Evolutionary conservation across 2,113 vertebrate genomes (phyloP).

Genomic region (Meriones unguiculatus): DNA sequence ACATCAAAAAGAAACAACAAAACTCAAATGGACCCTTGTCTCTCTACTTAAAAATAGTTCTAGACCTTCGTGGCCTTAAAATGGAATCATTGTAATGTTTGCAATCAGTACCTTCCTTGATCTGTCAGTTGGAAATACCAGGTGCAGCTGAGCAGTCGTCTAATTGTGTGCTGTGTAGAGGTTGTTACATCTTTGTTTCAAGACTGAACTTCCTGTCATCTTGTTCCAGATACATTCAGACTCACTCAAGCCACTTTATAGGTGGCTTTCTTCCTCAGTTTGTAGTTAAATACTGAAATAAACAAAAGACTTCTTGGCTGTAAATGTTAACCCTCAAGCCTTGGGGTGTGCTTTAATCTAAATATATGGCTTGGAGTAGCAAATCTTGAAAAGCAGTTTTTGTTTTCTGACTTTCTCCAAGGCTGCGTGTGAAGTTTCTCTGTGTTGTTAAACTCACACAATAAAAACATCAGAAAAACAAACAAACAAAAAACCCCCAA

Average conservation of each 20-base stretch:
- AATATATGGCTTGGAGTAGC: conserved; percentile 8
- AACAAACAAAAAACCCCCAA: background rate
- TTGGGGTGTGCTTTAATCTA: conserved; percentile 44
- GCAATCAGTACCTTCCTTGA: conserved; percentile 48
- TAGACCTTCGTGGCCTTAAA: conserved; percentile 26
- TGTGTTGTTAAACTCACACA: background rate
- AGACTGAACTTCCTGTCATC: conserved; percentile 46
- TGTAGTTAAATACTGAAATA: conserved; percentile 56
- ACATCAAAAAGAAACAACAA: background rate
- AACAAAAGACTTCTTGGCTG: conserved; percentile 37
- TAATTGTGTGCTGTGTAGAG: background rate
- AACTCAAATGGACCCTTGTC: conserved; percentile 32
- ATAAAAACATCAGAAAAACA: conserved; percentile 30
- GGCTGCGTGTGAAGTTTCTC: conserved; percentile 24
- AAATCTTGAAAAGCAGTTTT: conserved; percentile 40
- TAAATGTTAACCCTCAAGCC: conserved; percentile 29
- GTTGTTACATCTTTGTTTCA: conserved; percentile 47
- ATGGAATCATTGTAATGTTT: conserved; percentile 53
- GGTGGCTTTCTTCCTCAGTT: conserved; percentile 42
- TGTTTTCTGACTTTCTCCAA: conserved; percentile 24
- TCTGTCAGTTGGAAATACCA: background rate
- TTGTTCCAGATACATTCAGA: conserved; percentile 51
- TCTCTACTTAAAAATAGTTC: conserved; percentile 29
- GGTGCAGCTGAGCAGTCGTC: background rate
- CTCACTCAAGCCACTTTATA: conserved; percentile 40